These are phyloP conservation scores for Theropithecus gelada DNA, from an alignment of 2,113 vertebrate species.

Conservation along the genomic window DNA sequence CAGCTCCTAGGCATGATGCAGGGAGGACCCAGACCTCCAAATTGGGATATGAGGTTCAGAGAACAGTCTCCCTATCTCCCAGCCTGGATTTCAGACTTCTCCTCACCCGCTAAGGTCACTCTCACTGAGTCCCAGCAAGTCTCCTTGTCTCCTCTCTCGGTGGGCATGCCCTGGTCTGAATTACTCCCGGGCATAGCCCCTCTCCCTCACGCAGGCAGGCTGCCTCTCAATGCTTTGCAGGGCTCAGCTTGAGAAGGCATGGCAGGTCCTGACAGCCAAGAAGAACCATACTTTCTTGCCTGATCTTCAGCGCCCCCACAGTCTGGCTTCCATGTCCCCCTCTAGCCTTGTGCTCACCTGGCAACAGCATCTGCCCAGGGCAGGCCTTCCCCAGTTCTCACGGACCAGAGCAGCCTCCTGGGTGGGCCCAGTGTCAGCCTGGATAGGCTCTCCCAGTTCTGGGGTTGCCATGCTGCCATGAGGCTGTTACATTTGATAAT, in stretches of 20 bases:
- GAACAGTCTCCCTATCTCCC: too few species aligned
- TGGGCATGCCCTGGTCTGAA: not conserved
- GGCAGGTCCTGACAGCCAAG: not conserved
- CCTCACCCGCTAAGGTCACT: rapidly evolving
- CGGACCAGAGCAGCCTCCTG: not conserved
- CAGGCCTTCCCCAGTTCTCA: not conserved
- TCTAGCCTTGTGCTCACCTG: not conserved
- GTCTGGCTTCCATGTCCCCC: not conserved
- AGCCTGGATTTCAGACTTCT: not conserved
- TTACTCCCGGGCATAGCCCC: rapidly evolving
- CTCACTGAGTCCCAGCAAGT: not conserved
- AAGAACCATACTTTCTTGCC: not conserved
- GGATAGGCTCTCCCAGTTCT: not conserved
- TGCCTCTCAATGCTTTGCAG: rapidly evolving
- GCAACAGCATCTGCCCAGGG: not conserved
- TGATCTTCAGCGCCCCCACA: not conserved
- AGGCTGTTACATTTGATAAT: not conserved
- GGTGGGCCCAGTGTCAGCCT: not conserved
- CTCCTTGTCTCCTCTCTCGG: too few species aligned
- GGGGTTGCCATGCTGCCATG: not conserved
- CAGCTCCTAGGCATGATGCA: not conserved
- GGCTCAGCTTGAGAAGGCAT: rapidly evolving
- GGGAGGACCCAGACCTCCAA: not conserved
- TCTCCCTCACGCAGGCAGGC: not conserved
- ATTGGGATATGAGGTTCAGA: not conserved